Conservation (phyloP, 1,140 invertebrate genomes). For the Drosophila murphyi region DNA sequence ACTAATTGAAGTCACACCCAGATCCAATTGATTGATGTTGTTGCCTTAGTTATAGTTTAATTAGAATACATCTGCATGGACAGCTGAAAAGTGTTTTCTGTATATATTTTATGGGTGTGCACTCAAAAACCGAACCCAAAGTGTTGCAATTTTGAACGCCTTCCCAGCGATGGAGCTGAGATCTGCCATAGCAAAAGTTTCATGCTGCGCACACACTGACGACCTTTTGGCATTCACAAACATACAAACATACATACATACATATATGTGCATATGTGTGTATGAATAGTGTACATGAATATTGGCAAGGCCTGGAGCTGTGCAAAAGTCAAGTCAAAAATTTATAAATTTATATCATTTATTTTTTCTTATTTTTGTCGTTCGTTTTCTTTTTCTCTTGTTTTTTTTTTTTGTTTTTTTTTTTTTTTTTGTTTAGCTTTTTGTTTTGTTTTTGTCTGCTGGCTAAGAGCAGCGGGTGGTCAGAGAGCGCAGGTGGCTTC, state of each 20-base stretch:
- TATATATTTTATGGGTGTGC: conserved; percentile 42
- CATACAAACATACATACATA: neutral
- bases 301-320: conserved; percentile 58
- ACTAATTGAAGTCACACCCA: conserved; percentile 36
- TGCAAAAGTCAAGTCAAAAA: conserved; percentile 52
- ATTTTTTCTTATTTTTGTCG: conserved; percentile 48
- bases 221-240: conserved; percentile 70
- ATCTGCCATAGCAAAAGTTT: conserved; percentile 41
- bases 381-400: conserved; percentile 14
- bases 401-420: conserved; percentile 51
- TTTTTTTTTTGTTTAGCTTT: conserved; percentile 22
- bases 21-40: conserved; percentile 8
- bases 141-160: conserved; percentile 52
- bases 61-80: conserved; percentile 15
- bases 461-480: conserved; percentile 58
- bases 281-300: neutral
- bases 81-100: conserved; percentile 18
- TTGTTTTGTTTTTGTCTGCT: conserved; percentile 15
- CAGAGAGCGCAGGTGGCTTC: conserved; percentile 67
- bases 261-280: neutral
- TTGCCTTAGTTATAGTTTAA: conserved; percentile 1
- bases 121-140: conserved; percentile 16
- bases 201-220: conserved; percentile 66
- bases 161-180: conserved; percentile 26
- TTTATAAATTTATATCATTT: conserved; percentile 80